Conservation (phyloP, 2,113 vertebrate species). For the Bos javanicus region DNA sequence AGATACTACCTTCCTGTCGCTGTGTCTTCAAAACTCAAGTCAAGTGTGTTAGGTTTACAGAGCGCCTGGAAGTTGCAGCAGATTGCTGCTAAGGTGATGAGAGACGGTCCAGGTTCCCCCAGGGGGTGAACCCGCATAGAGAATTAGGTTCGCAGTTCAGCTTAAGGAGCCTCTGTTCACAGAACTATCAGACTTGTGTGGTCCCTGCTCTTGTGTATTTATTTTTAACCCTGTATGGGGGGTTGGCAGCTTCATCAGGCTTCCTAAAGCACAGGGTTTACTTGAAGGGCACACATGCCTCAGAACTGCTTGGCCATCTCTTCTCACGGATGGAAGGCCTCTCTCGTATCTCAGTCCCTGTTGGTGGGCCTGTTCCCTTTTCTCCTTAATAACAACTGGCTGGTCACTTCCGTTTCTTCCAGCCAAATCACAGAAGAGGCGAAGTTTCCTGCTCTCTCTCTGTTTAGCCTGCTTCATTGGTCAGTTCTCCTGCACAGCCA, state of each 20-base stretch:
- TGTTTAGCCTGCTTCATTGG: neutral
- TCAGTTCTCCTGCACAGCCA: neutral
- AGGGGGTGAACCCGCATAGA: rapidly evolving
- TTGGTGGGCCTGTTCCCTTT: neutral
- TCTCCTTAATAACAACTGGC: neutral
- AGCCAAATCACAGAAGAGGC: neutral
- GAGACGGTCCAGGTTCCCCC: neutral
- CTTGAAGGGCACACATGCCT: neutral
- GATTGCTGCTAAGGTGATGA: neutral
- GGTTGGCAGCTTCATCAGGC: neutral
- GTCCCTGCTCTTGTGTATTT: neutral
- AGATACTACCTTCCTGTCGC: neutral
- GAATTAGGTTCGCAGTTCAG: neutral
- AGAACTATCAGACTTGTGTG: neutral
- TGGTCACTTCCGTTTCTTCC: neutral
- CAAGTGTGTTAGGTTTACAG: neutral
- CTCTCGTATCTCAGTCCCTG: neutral
- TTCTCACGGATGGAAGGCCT: rapidly evolving
- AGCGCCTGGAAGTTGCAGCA: neutral
- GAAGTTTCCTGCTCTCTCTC: neutral
- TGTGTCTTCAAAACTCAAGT: neutral
- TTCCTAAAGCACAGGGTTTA: neutral
- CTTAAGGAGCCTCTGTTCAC: neutral
- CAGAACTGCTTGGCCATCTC: neutral
- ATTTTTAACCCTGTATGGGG: neutral